Base-by-base conservation (phyloP, 1,140 invertebrate genomes). In the Euborellia annulipes region DNA sequence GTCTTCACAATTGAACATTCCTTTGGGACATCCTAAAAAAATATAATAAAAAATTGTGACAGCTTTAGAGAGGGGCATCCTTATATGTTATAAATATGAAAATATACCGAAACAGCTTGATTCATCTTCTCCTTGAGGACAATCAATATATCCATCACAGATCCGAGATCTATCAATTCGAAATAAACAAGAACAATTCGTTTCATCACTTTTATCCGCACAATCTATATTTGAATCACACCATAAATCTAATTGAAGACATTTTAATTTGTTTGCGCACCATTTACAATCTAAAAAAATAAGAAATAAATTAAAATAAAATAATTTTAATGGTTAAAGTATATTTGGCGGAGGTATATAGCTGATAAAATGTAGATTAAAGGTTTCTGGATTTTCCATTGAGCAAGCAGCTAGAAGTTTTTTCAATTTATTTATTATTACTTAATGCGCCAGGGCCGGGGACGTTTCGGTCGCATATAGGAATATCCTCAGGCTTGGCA, bases 141-240 rank as follows among this genome's bases (percentile, higher is more conserved):
- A 16, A 55, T 87, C 83, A 23, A 75, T 73, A 51, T 80, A 85
- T 18, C 81, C 80, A 63, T 94, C 88, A 60, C 89, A 93, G 0
- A 78, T 50, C 50, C 76, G 69, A 4, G 70, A 60, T 47, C 65
- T 65, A 13, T 68, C 65, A 14, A 88, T 66, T 20, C 82, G 70
- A 18, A 73, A 59, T 45, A 65, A 72, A 52, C 84, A 88, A 2
- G 74, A 70, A 54, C 87, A 91, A 37, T 66, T 67, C 0, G 62
- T 62, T 64, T 93, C 88, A 58, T 93, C 88, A 50, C 80, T 85
- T 3, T 72, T 76, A 59, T 92, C 87, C 11, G 61, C 54, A 60
- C 88, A 93, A 54, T 93, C 71, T 0, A 82, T 73, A 2, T 66
- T 64, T 38, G 75, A 75, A 58, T 92, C 75, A 56, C 87, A 92